Percentiles rank a stretch among this genome's conserved stretches.
Evolutionary conservation across 2,113 vertebrate species (phyloP).

Genomic region (Trichechus manatus): DNA sequence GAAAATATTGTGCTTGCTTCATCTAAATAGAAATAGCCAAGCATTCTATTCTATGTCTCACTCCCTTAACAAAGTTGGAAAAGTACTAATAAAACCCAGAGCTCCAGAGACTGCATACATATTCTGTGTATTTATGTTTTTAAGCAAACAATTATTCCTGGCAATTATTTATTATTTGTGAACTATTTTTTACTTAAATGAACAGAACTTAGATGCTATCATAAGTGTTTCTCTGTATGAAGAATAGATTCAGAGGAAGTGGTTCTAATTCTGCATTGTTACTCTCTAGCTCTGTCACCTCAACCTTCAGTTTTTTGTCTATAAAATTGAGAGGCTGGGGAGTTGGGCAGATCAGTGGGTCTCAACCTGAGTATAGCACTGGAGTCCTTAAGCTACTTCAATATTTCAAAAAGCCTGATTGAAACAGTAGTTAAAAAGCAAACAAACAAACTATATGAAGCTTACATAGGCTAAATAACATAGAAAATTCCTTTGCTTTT

Average conservation of each 20-base stretch:
- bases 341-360: not conserved
- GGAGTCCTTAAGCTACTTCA: not conserved
- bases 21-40: constrained; percentile 48
- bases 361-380: not conserved
- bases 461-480: not conserved
- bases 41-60: not conserved
- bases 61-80: not conserved
- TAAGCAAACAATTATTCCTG: not conserved
- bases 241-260: not conserved
- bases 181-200: not conserved
- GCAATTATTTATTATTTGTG: not conserved
- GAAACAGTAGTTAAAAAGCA: not conserved
- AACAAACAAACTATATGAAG: not conserved
- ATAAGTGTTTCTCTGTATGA: not conserved
- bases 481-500: not conserved
- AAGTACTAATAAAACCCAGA: not conserved
- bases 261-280: not conserved
- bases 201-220: not conserved
- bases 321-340: not conserved
- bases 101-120: not conserved
- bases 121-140: not conserved
- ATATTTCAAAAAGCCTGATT: not conserved
- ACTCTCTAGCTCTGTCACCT: not conserved
- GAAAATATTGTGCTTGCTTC: not conserved
- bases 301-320: not conserved